Evolutionary conservation across 2,797 vertebrate genomes (phyloP).

Genomic region (Tokudaia muenninki): DNA sequence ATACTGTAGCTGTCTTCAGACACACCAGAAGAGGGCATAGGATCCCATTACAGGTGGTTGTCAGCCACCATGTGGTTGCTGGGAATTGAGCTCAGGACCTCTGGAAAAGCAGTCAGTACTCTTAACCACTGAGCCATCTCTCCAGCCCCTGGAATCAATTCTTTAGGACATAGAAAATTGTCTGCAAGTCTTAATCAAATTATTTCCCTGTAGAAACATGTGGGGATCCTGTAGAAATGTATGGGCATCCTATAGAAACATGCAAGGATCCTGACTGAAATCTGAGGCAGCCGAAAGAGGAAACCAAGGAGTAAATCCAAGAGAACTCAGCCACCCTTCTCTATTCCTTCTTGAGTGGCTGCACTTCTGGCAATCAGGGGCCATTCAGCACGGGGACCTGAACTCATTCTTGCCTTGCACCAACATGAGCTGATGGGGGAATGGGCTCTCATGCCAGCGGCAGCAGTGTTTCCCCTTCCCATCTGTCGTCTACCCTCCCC

Average conservation of each 20-base stretch:
- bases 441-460: background rate
- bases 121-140: too few species aligned
- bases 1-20: too few species aligned
- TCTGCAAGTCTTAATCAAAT: background rate
- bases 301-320: background rate
- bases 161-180: background rate
- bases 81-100: too few species aligned
- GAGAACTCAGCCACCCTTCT: background rate
- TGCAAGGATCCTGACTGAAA: background rate
- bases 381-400: background rate
- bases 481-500: background rate
- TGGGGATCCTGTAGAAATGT: background rate
- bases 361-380: background rate
- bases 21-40: too few species aligned
- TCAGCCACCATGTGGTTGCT: too few species aligned
- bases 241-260: background rate
- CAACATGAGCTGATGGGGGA: background rate
- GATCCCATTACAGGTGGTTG: too few species aligned
- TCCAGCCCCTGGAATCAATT: background rate
- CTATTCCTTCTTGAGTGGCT: background rate
- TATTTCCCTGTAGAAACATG: background rate
- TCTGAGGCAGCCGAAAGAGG: slow-evolving; percentile 9
- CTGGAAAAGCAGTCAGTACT: too few species aligned
- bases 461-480: too few species aligned
- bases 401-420: background rate